These are phyloP conservation scores for Colistium nudipinnis DNA, from an alignment of 2,113 vertebrate species.

Conservation along the genomic window DNA sequence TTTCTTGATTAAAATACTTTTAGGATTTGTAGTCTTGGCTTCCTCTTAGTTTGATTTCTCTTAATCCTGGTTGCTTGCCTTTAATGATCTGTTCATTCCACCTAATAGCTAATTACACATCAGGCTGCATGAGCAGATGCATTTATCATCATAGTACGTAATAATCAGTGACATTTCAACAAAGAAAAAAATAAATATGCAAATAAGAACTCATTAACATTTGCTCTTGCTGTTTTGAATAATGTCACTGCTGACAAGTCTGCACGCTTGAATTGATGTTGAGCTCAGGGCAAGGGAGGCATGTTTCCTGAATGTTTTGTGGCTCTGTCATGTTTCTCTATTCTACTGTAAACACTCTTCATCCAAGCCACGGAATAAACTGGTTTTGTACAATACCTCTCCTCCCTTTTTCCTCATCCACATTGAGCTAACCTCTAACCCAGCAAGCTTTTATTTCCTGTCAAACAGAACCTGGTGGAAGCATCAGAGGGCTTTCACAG, in stretches of 20 bases:
- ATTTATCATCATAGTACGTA: conserved; percentile 99
- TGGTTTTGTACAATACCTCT: conserved; percentile 48
- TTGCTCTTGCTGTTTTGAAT: conserved; percentile 99
- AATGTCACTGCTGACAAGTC: conserved; percentile 98
- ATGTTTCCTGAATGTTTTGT: conserved; percentile 85
- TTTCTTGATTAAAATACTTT: conserved; percentile 40
- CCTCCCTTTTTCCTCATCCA: conserved; percentile 69
- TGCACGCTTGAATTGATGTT: conserved; percentile 96
- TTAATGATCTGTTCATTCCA: conserved; percentile 99
- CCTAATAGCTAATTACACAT: conserved; percentile 99
- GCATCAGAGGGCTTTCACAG: conserved; percentile 59
- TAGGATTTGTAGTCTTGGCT: conserved; percentile 12
- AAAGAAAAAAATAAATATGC: conserved; percentile 99
- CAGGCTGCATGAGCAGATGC: conserved; percentile 95
- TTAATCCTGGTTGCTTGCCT: conserved; percentile 89
- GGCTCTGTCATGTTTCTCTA: conserved; percentile 85
- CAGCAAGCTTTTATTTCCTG: conserved; percentile 81
- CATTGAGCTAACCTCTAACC: conserved; percentile 51
- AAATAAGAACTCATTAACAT: conserved; percentile 99
- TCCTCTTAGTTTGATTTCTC: conserved; percentile 88
- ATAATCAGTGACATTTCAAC: conserved; percentile 99
- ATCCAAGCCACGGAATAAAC: conserved; percentile 71
- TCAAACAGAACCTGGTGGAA: conserved; percentile 58
- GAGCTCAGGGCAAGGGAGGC: conserved; percentile 88
- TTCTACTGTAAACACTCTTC: conserved; percentile 68